A percentile compares a stretch with the other conserved stretches of the same genome.
phyloP scores from a whole-genome alignment of 2,797 vertebrate species.

The Tenualosa thibaudeaui region DNA sequence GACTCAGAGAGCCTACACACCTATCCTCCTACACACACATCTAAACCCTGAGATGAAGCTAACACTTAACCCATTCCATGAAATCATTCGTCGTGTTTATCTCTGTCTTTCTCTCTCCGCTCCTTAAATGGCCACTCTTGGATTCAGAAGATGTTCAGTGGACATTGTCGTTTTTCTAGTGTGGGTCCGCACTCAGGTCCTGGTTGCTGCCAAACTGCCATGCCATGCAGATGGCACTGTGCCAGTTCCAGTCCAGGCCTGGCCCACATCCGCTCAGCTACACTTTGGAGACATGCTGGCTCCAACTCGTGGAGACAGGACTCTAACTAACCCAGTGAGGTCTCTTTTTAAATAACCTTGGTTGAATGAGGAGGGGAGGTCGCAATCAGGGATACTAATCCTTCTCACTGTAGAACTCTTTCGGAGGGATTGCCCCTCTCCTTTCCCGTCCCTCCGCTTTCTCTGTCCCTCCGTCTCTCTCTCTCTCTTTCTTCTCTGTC shows the following conservation, averaged over 20 bases:
- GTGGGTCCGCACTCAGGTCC: background rate
- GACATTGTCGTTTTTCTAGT: background rate
- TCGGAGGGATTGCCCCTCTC: background rate
- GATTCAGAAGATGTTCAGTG: background rate
- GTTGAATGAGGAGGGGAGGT: background rate
- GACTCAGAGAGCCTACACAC: background rate
- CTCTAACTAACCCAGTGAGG: background rate
- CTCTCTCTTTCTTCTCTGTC: constrained; percentile 45
- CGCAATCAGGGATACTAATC: background rate
- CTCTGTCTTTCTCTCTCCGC: background rate
- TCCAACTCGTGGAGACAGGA: background rate
- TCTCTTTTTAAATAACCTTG: background rate
- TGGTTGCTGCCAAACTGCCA: background rate
- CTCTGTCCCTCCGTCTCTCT: constrained; percentile 51
- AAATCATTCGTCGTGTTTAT: background rate
- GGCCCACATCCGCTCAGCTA: background rate
- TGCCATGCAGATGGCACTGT: background rate
- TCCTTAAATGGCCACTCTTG: background rate
- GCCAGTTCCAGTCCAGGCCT: background rate
- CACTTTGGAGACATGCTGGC: background rate
- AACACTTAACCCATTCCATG: background rate
- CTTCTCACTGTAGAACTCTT: background rate
- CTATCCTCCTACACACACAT: background rate
- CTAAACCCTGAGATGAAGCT: background rate
- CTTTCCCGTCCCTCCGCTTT: constrained; percentile 33